phyloP scores from a whole-genome alignment of 2,888 invertebrate genomes.

The Heterodera filipjevi region DNA sequence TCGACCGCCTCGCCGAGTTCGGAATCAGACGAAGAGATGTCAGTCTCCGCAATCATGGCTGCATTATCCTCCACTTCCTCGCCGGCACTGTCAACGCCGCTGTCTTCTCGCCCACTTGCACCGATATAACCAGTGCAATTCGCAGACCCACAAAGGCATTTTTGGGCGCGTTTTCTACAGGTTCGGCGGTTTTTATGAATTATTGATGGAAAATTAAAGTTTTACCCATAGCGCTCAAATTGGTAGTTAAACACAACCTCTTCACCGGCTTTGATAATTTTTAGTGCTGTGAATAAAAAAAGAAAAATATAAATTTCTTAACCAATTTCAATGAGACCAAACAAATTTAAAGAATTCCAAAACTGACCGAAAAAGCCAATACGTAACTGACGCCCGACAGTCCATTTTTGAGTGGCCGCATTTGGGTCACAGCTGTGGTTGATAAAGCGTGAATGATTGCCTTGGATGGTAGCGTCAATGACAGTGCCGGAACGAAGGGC shows the following conservation, averaged over 20 bases:
- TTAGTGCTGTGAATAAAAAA: conserved; percentile 79
- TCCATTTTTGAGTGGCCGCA: conserved; percentile 91
- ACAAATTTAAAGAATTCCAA: conserved; percentile 20
- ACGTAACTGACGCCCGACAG: conserved; percentile 76
- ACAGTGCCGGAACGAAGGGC: conserved; percentile 74
- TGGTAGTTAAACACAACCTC: conserved; percentile 99
- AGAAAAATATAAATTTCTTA: too few relatives aligned
- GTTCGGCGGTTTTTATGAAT: neutral
- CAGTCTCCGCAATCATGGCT: neutral
- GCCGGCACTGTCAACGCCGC: conserved; percentile 71
- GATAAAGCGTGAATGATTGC: conserved; percentile 93
- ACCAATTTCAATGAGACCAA: too few relatives aligned
- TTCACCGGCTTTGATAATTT: conserved; percentile 81
- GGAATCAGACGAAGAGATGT: conserved; percentile 19
- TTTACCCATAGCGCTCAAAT: conserved; percentile 91
- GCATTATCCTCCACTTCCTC: conserved; percentile 42
- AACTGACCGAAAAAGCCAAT: conserved; percentile 28
- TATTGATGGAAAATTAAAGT: conserved; percentile 47
- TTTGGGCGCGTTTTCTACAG: conserved; percentile 86
- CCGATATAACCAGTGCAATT: conserved; percentile 95
- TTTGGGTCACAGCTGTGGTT: conserved; percentile 99
- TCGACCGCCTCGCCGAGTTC: conserved; percentile 19
- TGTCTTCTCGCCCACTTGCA: conserved; percentile 68
- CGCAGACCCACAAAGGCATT: conserved; percentile 86
- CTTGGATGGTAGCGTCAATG: conserved; percentile 93